Conservation (phyloP, 2,113 vertebrate species). For the Ranitomeya variabilis region DNA sequence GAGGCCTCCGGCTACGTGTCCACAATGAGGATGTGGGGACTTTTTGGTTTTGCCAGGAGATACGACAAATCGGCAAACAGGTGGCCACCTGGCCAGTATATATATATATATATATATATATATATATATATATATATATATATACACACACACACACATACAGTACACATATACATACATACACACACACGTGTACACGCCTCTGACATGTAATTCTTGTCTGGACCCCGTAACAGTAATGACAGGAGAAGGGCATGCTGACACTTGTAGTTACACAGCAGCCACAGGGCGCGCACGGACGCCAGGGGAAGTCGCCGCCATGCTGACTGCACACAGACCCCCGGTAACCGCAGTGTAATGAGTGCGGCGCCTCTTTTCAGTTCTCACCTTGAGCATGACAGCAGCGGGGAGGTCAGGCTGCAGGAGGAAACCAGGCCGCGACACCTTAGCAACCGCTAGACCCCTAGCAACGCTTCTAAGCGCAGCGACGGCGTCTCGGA, state of each 20-base stretch:
- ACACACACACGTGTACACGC: no score
- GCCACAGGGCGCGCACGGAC: background rate
- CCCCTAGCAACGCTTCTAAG: slow-evolving; percentile 17
- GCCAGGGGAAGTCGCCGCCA: background rate
- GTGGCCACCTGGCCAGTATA: no score
- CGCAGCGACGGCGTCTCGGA: background rate
- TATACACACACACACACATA: no score
- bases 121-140: no score
- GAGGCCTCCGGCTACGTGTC: no score
- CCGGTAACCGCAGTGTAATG: background rate
- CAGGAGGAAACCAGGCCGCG: slow-evolving; percentile 36
- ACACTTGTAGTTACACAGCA: background rate
- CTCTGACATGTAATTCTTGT: no score
- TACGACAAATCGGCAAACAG: no score
- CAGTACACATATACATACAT: no score
- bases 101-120: no score
- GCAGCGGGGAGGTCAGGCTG: slow-evolving; percentile 40
- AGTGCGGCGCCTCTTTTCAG: background rate
- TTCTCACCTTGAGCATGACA: slow-evolving; percentile 54
- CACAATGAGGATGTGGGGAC: no score
- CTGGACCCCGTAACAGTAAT: background rate
- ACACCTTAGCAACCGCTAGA: slow-evolving; percentile 26
- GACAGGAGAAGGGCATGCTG: background rate
- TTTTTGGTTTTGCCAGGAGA: no score
- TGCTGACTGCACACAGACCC: background rate